Conservation (phyloP, 2,113 vertebrate genomes). For the Camelus dromedarius region DNA sequence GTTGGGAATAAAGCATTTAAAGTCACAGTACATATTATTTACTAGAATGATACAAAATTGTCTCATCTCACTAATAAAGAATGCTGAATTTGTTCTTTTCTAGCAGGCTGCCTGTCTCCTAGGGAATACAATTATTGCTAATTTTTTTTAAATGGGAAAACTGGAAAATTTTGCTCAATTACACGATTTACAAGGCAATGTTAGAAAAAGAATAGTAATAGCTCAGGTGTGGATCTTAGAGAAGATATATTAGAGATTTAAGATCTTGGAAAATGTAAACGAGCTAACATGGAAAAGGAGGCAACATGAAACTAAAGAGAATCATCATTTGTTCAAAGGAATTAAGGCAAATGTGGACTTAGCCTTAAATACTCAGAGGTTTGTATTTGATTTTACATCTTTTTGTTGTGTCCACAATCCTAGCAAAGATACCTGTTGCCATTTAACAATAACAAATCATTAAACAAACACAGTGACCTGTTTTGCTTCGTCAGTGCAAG, state of each 20-base stretch:
- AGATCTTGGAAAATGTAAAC: background rate
- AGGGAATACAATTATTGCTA: background rate
- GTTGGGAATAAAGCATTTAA: conserved; percentile 29
- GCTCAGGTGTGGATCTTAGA: background rate
- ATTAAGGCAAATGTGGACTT: background rate
- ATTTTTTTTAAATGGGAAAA: background rate
- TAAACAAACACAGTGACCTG: background rate
- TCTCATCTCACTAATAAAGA: background rate
- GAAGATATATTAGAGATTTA: background rate
- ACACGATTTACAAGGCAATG: background rate
- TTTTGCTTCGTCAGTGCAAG: background rate
- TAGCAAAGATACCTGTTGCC: background rate
- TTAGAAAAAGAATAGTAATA: background rate
- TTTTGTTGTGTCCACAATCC: background rate
- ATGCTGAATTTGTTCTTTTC: background rate
- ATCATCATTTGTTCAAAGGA: background rate
- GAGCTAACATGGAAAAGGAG: background rate
- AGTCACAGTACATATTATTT: background rate
- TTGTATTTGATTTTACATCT: background rate
- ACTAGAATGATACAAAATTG: background rate
- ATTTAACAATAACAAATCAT: background rate
- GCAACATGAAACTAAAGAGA: background rate
- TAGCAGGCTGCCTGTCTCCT: background rate
- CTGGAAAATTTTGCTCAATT: background rate
- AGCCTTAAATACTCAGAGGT: background rate